These are phyloP conservation scores for Acanthoscelides obtectus DNA, from an alignment of 2,888 invertebrate species.

Conservation along the genomic window DNA sequence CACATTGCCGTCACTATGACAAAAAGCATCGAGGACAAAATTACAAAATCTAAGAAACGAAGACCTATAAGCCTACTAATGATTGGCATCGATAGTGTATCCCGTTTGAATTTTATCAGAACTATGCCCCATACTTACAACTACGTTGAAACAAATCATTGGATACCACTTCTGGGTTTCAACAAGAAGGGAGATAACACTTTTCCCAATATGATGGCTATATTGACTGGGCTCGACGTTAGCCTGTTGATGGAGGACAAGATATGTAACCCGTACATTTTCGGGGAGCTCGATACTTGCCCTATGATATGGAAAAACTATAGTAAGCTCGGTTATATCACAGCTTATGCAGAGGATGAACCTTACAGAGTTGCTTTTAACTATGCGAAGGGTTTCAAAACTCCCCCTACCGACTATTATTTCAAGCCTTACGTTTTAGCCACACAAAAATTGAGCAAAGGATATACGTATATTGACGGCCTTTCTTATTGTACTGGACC, in stretches of 20 bases:
- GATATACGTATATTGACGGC: conserved; percentile 44
- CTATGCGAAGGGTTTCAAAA: conserved; percentile 67
- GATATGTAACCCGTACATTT: conserved; percentile 48
- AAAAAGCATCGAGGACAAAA: conserved; percentile 3
- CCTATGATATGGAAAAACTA: conserved; percentile 76
- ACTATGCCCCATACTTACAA: conserved; percentile 69
- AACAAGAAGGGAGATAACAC: conserved; percentile 83
- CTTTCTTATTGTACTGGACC: conserved; percentile 60
- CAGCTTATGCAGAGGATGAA: conserved; percentile 77
- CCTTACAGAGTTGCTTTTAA: conserved; percentile 70
- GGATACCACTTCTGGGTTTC: conserved; percentile 37
- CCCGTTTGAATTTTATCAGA: conserved; percentile 68
- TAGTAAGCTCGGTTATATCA: conserved; percentile 65
- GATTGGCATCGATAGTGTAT: conserved; percentile 82
- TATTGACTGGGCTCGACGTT: conserved; percentile 65
- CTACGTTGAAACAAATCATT: conserved; percentile 54
- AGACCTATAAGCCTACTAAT: conserved; percentile 57
- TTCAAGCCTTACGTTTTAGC: conserved; percentile 68
- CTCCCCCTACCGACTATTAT: conserved; percentile 78
- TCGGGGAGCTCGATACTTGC: conserved; percentile 60
- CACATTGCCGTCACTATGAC: conserved; percentile 49
- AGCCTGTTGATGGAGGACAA: too few relatives aligned
- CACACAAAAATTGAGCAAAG: conserved; percentile 51
- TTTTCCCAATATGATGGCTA: conserved; percentile 83
- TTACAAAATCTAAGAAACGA: conserved; percentile 45